Base-by-base conservation (phyloP, 2,888 invertebrate genomes). In the Eudasyphora cyanicolor region DNA sequence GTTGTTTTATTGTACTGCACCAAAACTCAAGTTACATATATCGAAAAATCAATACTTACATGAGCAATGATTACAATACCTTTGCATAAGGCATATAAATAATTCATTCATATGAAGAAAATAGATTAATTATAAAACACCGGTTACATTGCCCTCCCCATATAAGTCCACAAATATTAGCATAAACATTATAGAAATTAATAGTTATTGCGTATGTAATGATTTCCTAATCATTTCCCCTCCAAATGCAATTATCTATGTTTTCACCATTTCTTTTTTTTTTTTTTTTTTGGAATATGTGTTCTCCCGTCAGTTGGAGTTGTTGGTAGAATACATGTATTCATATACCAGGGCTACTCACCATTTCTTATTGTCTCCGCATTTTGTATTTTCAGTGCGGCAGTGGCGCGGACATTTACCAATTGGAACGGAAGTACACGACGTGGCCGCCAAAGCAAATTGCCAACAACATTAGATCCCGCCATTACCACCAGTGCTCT, bases 401-500 rank as follows among this genome's bases (percentile, higher is more conserved):
- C 96, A 89, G 95, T 97, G 86, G 95, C 95, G 89, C 94, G 96
- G 89, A 95, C 95, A 69, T 94, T 96, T 88, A 94, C 94, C 81
- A 95, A 94, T 82, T 93, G 94, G 86, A 95, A 95, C 95, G 93
- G 94, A 67, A 94, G 94, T 86, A 94, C 94, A 80, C 93, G 97
- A 87, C 95, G 95, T 80, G 97, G 95, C 69, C 93, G 97, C 86
- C 93, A 93, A 88, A 93, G 92, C 87, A 92, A 92, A 87, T 92
- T 93, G 69, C 93, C 94, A 75, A 94, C 94, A 42, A 94, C 95
- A 32, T 93, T 96, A 84, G 96, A 97, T 91, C 97, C 97, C 1
- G 94, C 94, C 85, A 90, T 95, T 79, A 96, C 96, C 90, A 94
- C 96, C 88, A 94, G 95, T 88, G 95, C 96, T 7, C 92, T 97